A percentile compares a stretch with the other conserved stretches of the same genome.
Evolutionary conservation across 2,797 vertebrate species (phyloP).

Genomic region (Danio kyathit): DNA sequence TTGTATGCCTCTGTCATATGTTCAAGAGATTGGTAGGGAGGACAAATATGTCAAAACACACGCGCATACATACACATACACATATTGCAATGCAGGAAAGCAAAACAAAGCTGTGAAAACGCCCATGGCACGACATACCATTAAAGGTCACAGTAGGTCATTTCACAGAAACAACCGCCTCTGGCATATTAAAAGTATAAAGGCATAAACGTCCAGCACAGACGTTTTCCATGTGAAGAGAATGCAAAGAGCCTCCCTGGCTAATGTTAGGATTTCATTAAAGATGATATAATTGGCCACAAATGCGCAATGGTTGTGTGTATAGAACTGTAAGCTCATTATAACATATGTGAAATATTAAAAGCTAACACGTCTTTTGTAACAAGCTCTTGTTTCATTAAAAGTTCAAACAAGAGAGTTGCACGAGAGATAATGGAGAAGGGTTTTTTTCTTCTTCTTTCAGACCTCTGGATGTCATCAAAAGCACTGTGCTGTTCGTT

Average conservation of each 20-base stretch:
- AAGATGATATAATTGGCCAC: slow-evolving; percentile 31
- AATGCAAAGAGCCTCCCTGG: slow-evolving; percentile 38
- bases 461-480: slow-evolving; percentile 21
- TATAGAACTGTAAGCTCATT: neutral
- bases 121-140: slow-evolving; percentile 63
- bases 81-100: slow-evolving; percentile 23
- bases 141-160: slow-evolving; percentile 72
- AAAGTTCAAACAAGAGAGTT: slow-evolving; percentile 25
- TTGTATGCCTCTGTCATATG: slow-evolving; percentile 6
- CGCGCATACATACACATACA: neutral
- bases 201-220: slow-evolving; percentile 62
- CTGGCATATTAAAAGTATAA: slow-evolving; percentile 59
- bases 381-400: slow-evolving; percentile 37
- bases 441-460: slow-evolving; percentile 6
- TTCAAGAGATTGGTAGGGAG: neutral
- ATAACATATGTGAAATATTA: slow-evolving; percentile 40
- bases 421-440: slow-evolving; percentile 29
- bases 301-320: neutral
- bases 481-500: slow-evolving; percentile 8
- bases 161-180: slow-evolving; percentile 71
- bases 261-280: slow-evolving; percentile 1
- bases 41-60: slow-evolving; percentile 19
- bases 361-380: slow-evolving; percentile 4
- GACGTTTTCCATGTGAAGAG: slow-evolving; percentile 55
- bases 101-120: slow-evolving; percentile 35